phyloP scores from a whole-genome alignment of 2,113 vertebrate species.

The Felis catus region F.catus_Fca126_mat1.0 CM031428.1:35638001-35638500 shows the following conservation, averaged over 20 bases:
- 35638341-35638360: slow-evolving; percentile 70
- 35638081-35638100: background rate
- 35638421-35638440: slow-evolving; percentile 32
- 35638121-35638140: background rate
- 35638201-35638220: background rate
- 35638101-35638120: background rate
- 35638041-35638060: background rate
- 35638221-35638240: background rate
- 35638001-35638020: background rate
- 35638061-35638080: background rate
- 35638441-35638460: slow-evolving; percentile 16
- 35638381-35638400: slow-evolving; percentile 75
- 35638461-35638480: background rate
- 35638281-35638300: background rate
- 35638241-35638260: background rate
- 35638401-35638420: slow-evolving; percentile 36
- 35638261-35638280: slow-evolving; percentile 5
- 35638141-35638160: background rate
- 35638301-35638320: slow-evolving; percentile 35
- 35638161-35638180: background rate
- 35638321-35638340: slow-evolving; percentile 32
- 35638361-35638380: slow-evolving; percentile 54
- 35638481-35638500: background rate
- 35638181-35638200: background rate
- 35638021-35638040: background rate